A percentile compares a stretch with the other conserved stretches of the same genome.
Evolutionary conservation across 2,888 invertebrate genomes (phyloP).

Genomic region (Drosophila seclusa): DNA sequence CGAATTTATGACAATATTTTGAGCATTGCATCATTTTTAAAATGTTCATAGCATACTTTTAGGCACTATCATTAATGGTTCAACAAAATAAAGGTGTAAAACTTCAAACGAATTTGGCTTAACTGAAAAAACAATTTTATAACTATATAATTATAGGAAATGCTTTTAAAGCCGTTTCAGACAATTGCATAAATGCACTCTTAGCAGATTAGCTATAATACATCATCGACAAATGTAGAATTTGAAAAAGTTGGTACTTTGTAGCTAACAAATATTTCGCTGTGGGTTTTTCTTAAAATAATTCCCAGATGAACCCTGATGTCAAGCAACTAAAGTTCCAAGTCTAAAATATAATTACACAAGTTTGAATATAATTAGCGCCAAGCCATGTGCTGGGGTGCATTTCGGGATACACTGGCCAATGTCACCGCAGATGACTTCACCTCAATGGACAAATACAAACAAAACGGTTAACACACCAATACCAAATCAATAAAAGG

Average conservation of each 20-base stretch:
- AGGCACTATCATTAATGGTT: neutral
- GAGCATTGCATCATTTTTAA: neutral
- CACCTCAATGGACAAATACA: slow-evolving; percentile 35
- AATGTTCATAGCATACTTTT: slow-evolving; percentile 14
- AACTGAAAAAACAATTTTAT: neutral
- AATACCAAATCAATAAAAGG: slow-evolving; percentile 40
- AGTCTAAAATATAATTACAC: slow-evolving; percentile 16
- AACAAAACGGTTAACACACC: slow-evolving; percentile 44
- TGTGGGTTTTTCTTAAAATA: neutral
- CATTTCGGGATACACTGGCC: slow-evolving; percentile 21
- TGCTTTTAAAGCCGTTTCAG: neutral
- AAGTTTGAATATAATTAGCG: slow-evolving; percentile 11
- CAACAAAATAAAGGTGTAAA: neutral
- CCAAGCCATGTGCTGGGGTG: slow-evolving; percentile 3
- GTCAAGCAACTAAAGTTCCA: slow-evolving; percentile 14
- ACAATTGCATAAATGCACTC: neutral
- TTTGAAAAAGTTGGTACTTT: neutral
- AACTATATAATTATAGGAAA: neutral
- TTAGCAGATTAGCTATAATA: too few relatives aligned
- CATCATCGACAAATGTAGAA: neutral
- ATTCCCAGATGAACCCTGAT: slow-evolving; percentile 3
- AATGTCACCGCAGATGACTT: slow-evolving; percentile 13
- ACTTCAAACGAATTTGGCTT: neutral
- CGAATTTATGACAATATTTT: neutral
- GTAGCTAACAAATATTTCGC: neutral